Evolutionary conservation across 2,888 invertebrate species (phyloP).

Genomic region (Lamellibrachia columna): DNA sequence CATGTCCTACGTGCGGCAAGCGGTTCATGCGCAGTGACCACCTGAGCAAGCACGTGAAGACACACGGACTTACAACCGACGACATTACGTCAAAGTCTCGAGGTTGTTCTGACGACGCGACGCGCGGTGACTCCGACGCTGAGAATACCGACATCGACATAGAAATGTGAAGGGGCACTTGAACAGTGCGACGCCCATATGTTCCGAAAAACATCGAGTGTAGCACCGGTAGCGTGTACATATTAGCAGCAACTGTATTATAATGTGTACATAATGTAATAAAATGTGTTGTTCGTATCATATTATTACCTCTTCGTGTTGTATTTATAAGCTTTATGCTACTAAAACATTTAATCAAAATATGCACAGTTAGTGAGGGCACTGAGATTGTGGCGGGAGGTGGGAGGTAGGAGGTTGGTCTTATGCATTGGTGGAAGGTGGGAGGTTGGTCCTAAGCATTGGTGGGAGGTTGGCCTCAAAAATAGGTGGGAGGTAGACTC

Average conservation of each 20-base stretch:
- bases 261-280: neutral
- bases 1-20: constrained; percentile 88
- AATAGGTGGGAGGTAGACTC: no score
- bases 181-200: neutral
- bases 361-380: no score
- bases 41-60: constrained; percentile 90
- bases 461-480: no score
- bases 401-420: no score
- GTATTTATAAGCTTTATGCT: neutral
- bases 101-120: neutral
- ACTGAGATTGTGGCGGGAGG: no score
- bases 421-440: no score
- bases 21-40: constrained; percentile 94
- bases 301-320: neutral
- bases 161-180: neutral
- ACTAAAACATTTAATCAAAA: neutral
- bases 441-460: no score
- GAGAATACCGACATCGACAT: neutral
- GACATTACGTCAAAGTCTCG: constrained; percentile 6
- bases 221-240: neutral
- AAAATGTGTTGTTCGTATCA: neutral
- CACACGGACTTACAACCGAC: constrained; percentile 70
- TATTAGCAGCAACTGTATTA: neutral
- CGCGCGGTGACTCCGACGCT: neutral
- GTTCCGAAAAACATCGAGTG: neutral